Conservation (phyloP, 2,888 invertebrate genomes). For the Ectemnius continuus region DNA sequence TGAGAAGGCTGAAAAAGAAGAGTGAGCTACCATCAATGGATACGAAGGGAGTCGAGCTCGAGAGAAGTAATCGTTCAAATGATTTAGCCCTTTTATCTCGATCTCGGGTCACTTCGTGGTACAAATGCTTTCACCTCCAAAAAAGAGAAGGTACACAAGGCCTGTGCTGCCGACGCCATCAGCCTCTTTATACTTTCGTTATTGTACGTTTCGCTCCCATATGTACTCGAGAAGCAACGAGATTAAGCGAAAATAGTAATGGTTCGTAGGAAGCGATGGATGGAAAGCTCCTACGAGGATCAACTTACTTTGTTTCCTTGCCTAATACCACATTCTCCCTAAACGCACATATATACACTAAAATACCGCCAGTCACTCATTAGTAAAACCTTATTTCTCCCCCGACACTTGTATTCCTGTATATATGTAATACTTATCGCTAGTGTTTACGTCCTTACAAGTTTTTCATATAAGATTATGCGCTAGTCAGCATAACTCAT, state of each 20-base stretch:
- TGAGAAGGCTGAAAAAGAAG: slow-evolving; percentile 75
- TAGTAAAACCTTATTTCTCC: neutral
- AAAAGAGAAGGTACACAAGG: neutral
- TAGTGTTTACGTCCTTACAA: no score
- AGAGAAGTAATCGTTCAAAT: neutral
- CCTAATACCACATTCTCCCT: neutral
- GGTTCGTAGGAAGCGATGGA: neutral
- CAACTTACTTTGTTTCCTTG: neutral
- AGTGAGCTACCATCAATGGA: slow-evolving; percentile 55
- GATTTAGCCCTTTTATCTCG: neutral
- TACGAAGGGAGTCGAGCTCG: slow-evolving; percentile 1
- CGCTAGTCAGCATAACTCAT: no score
- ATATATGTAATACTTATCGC: neutral
- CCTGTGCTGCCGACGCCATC: slow-evolving; percentile 1
- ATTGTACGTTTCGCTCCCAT: neutral
- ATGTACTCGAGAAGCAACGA: slow-evolving; percentile 7
- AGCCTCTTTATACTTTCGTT: slow-evolving; percentile 8
- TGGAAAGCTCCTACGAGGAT: neutral
- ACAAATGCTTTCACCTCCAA: slow-evolving; percentile 2
- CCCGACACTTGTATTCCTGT: neutral
- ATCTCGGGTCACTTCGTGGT: slow-evolving; percentile 1
- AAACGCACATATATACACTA: neutral
- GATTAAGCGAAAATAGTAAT: neutral
- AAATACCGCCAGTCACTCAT: neutral
- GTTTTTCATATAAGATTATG: no score